phyloP scores from a whole-genome alignment of 2,113 vertebrate genomes.

The Pandion haliaetus region DNA sequence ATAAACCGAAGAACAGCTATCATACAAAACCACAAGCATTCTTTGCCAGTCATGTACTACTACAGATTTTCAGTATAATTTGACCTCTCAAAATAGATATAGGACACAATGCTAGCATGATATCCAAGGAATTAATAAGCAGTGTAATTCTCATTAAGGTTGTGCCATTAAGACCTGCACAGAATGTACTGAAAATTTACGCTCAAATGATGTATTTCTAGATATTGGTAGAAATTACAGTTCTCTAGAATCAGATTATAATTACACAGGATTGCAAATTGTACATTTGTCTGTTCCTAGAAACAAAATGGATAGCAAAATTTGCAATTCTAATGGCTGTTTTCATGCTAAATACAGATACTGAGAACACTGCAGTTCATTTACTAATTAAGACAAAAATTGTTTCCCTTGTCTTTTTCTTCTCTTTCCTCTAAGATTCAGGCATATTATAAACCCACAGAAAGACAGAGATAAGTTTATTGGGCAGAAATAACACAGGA shows the following conservation, averaged over 20 bases:
- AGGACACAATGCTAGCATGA: not conserved
- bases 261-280: conserved; percentile 33
- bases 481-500: not conserved
- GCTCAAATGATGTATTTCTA: not conserved
- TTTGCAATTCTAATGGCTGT: conserved; percentile 31
- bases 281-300: not conserved
- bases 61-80: not conserved
- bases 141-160: not conserved
- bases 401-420: not conserved
- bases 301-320: conserved; percentile 36
- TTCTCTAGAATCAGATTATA: conserved; percentile 1
- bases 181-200: not conserved
- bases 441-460: not conserved
- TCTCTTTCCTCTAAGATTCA: not conserved
- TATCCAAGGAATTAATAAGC: not conserved
- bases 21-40: not conserved
- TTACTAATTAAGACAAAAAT: not conserved
- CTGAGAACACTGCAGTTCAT: not conserved
- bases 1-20: not conserved
- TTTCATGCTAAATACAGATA: conserved; percentile 1
- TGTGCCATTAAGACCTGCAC: not conserved
- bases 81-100: not conserved
- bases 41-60: not conserved
- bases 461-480: not conserved
- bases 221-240: not conserved